These are phyloP conservation scores for Stomatorhinus walkeri DNA, from an alignment of 2,797 vertebrate genomes.

Conservation along the genomic window DNA sequence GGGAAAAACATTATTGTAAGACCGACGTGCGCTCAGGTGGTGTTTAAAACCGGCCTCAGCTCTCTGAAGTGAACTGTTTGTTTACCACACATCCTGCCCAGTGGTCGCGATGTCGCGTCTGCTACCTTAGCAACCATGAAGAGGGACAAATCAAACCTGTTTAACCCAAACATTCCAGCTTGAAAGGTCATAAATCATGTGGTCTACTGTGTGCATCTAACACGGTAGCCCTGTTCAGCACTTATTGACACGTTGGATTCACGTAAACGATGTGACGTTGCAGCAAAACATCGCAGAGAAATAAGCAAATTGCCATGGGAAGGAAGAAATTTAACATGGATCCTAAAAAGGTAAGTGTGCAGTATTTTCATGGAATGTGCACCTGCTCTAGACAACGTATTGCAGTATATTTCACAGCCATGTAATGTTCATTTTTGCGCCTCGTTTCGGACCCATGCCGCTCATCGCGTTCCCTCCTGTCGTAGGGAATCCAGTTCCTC, in stretches of 20 bases:
- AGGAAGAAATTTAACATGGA: slow-evolving; percentile 58
- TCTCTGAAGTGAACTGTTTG: neutral
- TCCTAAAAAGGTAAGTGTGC: slow-evolving; percentile 79
- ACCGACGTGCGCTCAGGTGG: neutral
- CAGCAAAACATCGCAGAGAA: slow-evolving; percentile 91
- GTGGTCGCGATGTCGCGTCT: neutral
- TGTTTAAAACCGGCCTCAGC: neutral
- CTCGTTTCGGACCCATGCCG: neutral
- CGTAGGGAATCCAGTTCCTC: slow-evolving; percentile 88
- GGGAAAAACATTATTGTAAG: neutral
- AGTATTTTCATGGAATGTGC: neutral
- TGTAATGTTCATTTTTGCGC: neutral
- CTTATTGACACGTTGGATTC: neutral
- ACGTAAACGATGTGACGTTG: slow-evolving; percentile 22
- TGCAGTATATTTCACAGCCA: neutral
- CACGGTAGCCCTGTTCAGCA: neutral
- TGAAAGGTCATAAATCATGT: neutral
- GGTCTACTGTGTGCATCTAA: neutral
- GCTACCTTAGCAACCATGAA: neutral
- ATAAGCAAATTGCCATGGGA: slow-evolving; percentile 93
- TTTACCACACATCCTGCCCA: neutral
- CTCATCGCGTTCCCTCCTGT: neutral
- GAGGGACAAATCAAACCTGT: neutral
- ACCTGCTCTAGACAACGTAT: neutral
- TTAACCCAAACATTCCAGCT: neutral